phyloP scores from a whole-genome alignment of 2,113 vertebrate genomes.

The Cynoglossus semilaevis region DNA sequence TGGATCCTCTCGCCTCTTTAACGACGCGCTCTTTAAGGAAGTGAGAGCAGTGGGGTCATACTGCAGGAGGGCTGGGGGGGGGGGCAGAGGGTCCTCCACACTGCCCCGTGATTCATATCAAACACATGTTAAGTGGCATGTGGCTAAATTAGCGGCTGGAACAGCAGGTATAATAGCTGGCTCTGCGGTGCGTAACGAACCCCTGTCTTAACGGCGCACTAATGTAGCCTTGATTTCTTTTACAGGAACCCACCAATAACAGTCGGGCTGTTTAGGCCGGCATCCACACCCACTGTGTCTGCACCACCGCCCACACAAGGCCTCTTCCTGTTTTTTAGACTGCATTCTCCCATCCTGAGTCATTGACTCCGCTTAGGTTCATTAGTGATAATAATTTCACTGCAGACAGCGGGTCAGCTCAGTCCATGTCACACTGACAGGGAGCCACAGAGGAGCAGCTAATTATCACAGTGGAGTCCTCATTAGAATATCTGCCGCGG shows the following conservation, averaged over 20 bases:
- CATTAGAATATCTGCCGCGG: slow-evolving; percentile 46
- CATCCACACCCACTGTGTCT: slow-evolving; percentile 55
- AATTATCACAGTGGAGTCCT: slow-evolving; percentile 56
- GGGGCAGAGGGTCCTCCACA: slow-evolving; percentile 32
- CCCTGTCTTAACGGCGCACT: slow-evolving; percentile 46
- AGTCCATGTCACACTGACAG: slow-evolving; percentile 49
- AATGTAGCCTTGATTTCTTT: slow-evolving; percentile 59
- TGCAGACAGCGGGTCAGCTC: slow-evolving; percentile 57
- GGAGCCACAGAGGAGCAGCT: slow-evolving; percentile 46
- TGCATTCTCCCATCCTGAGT: slow-evolving; percentile 62
- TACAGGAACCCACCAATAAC: slow-evolving; percentile 59
- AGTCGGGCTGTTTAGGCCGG: slow-evolving; percentile 37
- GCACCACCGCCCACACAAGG: slow-evolving; percentile 55
- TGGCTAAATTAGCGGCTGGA: slow-evolving; percentile 64
- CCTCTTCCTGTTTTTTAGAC: slow-evolving; percentile 62
- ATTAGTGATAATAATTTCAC: slow-evolving; percentile 65
- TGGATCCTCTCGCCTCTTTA: slow-evolving; percentile 63
- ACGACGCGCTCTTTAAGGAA: slow-evolving; percentile 54
- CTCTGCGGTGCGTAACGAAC: slow-evolving; percentile 47
- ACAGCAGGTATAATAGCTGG: slow-evolving; percentile 61
- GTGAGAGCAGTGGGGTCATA: slow-evolving; percentile 49
- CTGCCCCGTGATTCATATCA: slow-evolving; percentile 64
- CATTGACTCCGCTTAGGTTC: slow-evolving; percentile 69
- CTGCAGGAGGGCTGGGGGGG: slow-evolving; percentile 1
- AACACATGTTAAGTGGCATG: slow-evolving; percentile 54